Conservation (phyloP, 2,113 vertebrate species). For the Irena cyanogastra region DNA sequence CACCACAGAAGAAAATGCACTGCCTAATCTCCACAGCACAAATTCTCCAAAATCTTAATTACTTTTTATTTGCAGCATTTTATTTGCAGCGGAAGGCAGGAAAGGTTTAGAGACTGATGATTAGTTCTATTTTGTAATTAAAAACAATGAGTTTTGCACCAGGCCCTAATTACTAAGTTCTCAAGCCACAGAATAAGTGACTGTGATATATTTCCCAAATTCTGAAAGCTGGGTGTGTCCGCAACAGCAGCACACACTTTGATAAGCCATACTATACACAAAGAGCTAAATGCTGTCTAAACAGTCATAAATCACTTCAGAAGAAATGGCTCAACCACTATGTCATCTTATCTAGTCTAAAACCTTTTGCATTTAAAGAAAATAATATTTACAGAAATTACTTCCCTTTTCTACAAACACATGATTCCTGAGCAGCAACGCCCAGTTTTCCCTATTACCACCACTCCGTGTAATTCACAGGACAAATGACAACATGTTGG, state of each 20-base stretch:
- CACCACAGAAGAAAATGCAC: background rate
- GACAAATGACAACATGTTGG: background rate
- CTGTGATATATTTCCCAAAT: background rate
- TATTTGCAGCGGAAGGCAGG: background rate
- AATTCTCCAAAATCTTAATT: background rate
- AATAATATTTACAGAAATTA: constrained; percentile 24
- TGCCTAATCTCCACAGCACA: background rate
- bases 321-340: background rate
- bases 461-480: background rate
- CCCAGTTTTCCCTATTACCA: background rate
- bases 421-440: background rate
- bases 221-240: background rate
- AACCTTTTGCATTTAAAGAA: constrained; percentile 13
- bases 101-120: background rate
- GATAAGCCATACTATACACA: background rate
- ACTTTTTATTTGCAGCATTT: background rate
- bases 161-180: background rate
- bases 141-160: background rate
- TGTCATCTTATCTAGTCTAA: background rate
- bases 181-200: background rate
- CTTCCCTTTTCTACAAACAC: constrained; percentile 1
- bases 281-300: background rate
- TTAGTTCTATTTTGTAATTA: background rate
- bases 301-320: background rate
- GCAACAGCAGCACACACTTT: background rate